Percentiles rank a stretch among this genome's conserved stretches.
phyloP scores from a whole-genome alignment of 2,797 vertebrate species.

The Rhinoraja longicauda region DNA sequence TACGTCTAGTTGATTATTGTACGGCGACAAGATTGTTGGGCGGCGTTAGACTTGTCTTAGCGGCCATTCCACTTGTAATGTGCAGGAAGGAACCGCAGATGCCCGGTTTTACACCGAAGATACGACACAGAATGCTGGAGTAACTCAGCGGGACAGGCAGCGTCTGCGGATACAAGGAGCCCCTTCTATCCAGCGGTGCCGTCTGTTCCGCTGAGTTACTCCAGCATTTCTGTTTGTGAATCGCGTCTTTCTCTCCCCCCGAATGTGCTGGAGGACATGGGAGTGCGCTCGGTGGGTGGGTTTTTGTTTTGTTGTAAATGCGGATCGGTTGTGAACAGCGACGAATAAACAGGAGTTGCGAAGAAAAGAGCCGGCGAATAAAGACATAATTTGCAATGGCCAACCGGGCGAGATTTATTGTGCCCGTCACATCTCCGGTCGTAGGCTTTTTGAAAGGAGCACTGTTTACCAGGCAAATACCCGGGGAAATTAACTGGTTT shows the following conservation, averaged over 20 bases:
- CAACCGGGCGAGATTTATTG: conserved; percentile 27
- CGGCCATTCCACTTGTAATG: conserved; percentile 18
- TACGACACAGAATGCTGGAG: too few species aligned
- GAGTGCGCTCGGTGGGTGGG: not conserved
- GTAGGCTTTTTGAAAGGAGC: not conserved
- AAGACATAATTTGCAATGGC: conserved; percentile 8
- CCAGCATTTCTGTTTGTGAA: too few species aligned
- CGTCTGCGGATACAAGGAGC: too few species aligned
- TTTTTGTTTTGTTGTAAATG: too few species aligned
- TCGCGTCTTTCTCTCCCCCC: not conserved
- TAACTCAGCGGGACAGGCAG: too few species aligned
- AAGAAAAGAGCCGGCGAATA: not conserved
- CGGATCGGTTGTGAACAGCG: conserved; percentile 25
- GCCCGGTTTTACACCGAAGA: too few species aligned
- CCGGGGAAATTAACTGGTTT: conserved; percentile 34
- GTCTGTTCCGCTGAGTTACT: too few species aligned
- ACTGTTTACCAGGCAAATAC: conserved; percentile 31
- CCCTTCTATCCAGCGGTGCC: too few species aligned
- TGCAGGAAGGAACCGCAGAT: too few species aligned
- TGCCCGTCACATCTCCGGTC: not conserved
- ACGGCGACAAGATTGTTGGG: not conserved
- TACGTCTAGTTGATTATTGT: not conserved
- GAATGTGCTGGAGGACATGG: not conserved
- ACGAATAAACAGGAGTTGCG: not conserved
- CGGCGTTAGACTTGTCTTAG: conserved; percentile 12